These are phyloP conservation scores for Zootoca vivipara DNA, from an alignment of 2,113 vertebrate genomes.

Conservation along the genomic window DNA sequence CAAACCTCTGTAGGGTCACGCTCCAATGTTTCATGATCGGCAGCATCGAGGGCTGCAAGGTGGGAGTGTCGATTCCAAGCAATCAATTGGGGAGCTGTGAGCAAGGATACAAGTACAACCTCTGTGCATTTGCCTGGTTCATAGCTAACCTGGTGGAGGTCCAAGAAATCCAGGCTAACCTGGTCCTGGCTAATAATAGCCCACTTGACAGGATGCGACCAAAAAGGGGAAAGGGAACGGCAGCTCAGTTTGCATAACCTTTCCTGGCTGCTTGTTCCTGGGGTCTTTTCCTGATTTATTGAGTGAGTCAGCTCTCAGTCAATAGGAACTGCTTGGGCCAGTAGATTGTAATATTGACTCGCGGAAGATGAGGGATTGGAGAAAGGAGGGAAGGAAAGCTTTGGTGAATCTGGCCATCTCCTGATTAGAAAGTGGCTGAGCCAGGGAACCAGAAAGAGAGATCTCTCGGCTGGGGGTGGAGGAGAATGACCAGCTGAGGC, in stretches of 20 bases:
- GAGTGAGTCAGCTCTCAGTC: constrained; percentile 15
- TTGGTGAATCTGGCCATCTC: neutral
- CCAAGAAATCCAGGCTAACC: neutral
- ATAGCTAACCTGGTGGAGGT: neutral
- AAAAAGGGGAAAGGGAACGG: neutral
- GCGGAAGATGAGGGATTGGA: neutral
- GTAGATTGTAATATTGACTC: constrained; percentile 40
- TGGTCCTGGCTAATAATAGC: too few species aligned
- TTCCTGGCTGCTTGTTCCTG: neutral
- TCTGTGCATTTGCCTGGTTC: neutral
- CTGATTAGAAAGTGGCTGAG: neutral
- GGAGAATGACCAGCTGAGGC: too few species aligned
- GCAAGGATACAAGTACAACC: neutral
- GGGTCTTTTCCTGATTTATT: constrained; percentile 22
- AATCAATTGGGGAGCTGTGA: too few species aligned
- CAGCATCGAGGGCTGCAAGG: neutral
- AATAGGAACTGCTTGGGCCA: constrained; percentile 34
- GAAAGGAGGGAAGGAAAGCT: neutral
- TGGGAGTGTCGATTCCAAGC: too few species aligned
- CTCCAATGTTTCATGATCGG: neutral
- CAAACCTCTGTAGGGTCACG: neutral
- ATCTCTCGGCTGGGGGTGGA: too few species aligned
- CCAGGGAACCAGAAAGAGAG: too few species aligned
- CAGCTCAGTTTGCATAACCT: neutral
- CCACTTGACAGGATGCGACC: neutral